Base-by-base conservation (phyloP, 1,140 invertebrate genomes). In the Bombus polaris region DNA sequence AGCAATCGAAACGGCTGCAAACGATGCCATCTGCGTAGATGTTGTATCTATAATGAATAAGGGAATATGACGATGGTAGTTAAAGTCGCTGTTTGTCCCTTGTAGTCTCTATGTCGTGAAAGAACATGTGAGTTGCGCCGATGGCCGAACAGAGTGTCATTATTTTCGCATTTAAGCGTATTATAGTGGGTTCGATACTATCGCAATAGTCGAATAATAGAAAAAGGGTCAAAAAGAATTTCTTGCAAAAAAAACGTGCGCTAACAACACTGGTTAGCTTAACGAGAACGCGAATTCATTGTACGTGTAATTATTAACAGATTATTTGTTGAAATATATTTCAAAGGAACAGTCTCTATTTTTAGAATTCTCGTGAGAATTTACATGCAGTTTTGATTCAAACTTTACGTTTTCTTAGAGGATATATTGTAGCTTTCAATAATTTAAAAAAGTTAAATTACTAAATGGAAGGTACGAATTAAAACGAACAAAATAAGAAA, bases 141-240 rank as follows among this genome's bases (percentile, higher is more conserved):
- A 88, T 89, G 89, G 86, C 76, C 84, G 83, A 72, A 78, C 79
- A 42, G 53, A 37, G 83, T 59, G 71, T 81, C 88, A 93, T 93
- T 93, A 93, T 93, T 92, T 92, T 92, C 88, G 80, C 92, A 93
- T 93, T 93, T 91, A 90, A 93, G 88, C 88, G 89, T 92, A 91
- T 92, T 92, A 93, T 78, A 83, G 62, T 28, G 79, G 71, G 89
- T 88, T 86, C 72, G 89, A 93, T 92, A 89, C 73, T 74, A 91
- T 91, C 91, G 70, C 74, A 72, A 75, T 73, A 79, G 74, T 83
- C 77, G 83, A 57, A 53, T 62, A 37, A 81, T 37, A 65, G 82
- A 83, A 84, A 28, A 66, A 59, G 66, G 66, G 74, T 74, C 68
- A 4, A 66, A 82, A 82, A 83, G 73, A 53, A 37, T 53, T 22